Evolutionary conservation across 1,140 invertebrate species (phyloP), one percentile per base, ranked within the genome.

Genomic region (Cyclina sinensis): DNA sequence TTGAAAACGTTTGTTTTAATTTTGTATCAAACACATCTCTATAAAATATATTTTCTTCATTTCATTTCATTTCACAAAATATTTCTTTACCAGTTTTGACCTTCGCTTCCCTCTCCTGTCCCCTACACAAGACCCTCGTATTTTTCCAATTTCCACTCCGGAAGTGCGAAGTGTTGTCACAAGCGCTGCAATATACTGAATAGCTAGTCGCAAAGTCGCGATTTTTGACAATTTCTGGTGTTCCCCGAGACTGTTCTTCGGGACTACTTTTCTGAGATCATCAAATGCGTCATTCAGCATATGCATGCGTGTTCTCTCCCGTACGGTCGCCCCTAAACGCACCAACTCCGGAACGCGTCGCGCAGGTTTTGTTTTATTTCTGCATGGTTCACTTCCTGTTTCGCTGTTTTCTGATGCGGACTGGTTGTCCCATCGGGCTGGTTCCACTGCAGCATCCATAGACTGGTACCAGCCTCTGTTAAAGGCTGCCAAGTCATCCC

Each of bases 201-300:
- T 96, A 0, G 95, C 95, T 21, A 96, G 86, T n/a, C 95, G 90
- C 27, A 96, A 90, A 18, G 95, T 96, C 35, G 95, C 95, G 27
- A 96, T 96, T 92, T 96, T 96, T 3, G 95, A 96, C 80, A 96
- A 88, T 91, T 94, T 95, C 70, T 95, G 95, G 73, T 96, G 95
- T 7, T 96, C 95, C 62, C 92, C 94, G n/a, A 95, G 65, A 92
- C 95, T 95, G 4, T 93, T 93, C 82, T 94, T 95, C 0, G 95
- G 95, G 24, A 96, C 95, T 11, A 95, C 95, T 91, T 93, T 93
- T 32, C 95, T 85, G 1, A 96, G 91, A 46, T 94, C 93, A 62
- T 96, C 95, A 91, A 96, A 96, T 1, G 95, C 95, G 76, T 95
- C 94, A 85, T 96, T 96, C 9, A 96, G 76, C 90, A 94, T 92